phyloP scores from a whole-genome alignment of 2,888 invertebrate genomes.

The Sminthurides aquaticus region DNA sequence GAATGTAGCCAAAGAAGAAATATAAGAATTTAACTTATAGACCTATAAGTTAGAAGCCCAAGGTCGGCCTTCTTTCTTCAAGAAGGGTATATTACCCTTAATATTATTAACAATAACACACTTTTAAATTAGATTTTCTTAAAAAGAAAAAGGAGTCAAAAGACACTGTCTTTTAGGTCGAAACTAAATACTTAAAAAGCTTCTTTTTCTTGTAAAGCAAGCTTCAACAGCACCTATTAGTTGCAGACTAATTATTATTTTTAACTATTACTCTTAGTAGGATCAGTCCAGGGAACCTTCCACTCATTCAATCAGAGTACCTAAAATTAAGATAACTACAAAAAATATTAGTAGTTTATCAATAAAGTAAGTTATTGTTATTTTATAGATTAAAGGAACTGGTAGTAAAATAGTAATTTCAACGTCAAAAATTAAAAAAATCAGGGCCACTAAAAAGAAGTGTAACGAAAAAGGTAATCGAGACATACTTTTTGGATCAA shows the following conservation, averaged over 20 bases:
- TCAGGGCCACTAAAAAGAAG: slow-evolving; percentile 60
- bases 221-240: slow-evolving; percentile 50
- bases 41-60: slow-evolving; percentile 61
- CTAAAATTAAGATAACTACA: slow-evolving; percentile 50
- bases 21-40: slow-evolving; percentile 50
- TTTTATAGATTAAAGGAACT: too few species aligned
- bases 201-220: slow-evolving; percentile 49
- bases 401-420: slow-evolving; percentile 61
- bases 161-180: slow-evolving; percentile 53
- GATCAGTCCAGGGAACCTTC: slow-evolving; percentile 58
- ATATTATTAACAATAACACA: slow-evolving; percentile 61
- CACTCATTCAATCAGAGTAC: slow-evolving; percentile 53
- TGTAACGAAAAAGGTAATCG: slow-evolving; percentile 56
- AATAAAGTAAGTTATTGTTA: too few species aligned
- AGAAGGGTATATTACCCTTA: slow-evolving; percentile 54
- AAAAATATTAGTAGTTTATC: slow-evolving; percentile 42
- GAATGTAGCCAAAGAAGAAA: slow-evolving; percentile 54
- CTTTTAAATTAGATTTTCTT: slow-evolving; percentile 57
- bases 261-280: slow-evolving; percentile 50
- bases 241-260: slow-evolving; percentile 51
- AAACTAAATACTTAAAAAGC: slow-evolving; percentile 51
- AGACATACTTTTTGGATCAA: slow-evolving; percentile 52
- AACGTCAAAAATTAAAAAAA: slow-evolving; percentile 67
- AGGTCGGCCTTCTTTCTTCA: slow-evolving; percentile 53
- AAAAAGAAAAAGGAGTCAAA: too few species aligned